Base-by-base conservation (phyloP, 2,797 vertebrate species). In the Neopelma chrysocephalum region DNA sequence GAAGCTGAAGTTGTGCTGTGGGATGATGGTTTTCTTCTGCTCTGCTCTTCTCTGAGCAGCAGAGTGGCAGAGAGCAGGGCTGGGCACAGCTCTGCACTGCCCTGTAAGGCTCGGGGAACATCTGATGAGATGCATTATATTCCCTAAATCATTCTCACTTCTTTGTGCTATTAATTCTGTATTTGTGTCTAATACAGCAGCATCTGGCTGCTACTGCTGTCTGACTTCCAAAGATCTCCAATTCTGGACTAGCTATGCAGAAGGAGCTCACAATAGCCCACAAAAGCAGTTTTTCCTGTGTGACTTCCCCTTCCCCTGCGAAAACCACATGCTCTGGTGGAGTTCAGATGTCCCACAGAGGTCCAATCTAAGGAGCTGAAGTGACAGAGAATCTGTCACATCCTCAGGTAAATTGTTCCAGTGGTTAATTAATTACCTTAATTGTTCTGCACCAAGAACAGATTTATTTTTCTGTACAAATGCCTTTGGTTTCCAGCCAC, bases 341-440 rank as follows among this genome's bases (percentile, higher is more conserved):
- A 75, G 68, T 66, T 72, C 32, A 45, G 38, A 10, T 87, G 32
- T 80, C 42, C 64, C 64, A 56, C 60, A 87, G 81, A 87, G 27
- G 32, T 84, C 34, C 57, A 42, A 3, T 57, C n/a, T 43, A 50
- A 87, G 87, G 45, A 68, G 27, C 27, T 57, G 22, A 75, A 89
- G 71, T 71, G 75, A 51, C 68, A 90, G 56, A 61, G 68, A 54
- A 68, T 75, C 45, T 86, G 65, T 45, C 7, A 2, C 20, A 65
- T 83, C 61, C 36, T 89, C 29, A 48, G 61, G 57, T 81, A 78
- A 89, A 69, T 42, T 80, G 54, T 91, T 88, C 31, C 38, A 45
- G 38, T 42, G 47, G 57, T 91, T 95, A 83, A 80, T 95, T 92
- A 86, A 75, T 92, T 90, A 47, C 76, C 20, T 78, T 53, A 84